phyloP scores from a whole-genome alignment of 2,888 invertebrate genomes.

The Microdon myrmicae region DNA sequence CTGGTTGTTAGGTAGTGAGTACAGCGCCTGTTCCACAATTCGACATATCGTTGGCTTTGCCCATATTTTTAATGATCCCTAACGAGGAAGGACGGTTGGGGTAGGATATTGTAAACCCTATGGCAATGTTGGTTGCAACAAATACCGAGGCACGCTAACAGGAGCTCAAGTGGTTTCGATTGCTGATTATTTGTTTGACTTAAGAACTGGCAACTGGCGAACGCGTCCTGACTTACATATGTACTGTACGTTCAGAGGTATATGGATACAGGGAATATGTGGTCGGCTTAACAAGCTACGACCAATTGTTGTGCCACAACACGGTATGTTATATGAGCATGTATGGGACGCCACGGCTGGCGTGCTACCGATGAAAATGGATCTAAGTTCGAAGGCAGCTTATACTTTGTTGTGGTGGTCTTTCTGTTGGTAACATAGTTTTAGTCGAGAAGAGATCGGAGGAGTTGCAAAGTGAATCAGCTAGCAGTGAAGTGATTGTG shows the following conservation, averaged over 20 bases:
- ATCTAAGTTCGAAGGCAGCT: too few relatives aligned
- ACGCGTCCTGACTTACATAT: too few relatives aligned
- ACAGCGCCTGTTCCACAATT: slow-evolving; percentile 17
- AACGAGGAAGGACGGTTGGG: slow-evolving; percentile 26
- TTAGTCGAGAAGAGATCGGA: too few relatives aligned
- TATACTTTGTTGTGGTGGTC: too few relatives aligned
- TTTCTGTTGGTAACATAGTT: too few relatives aligned
- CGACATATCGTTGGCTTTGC: slow-evolving; percentile 37
- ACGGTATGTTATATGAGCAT: too few relatives aligned
- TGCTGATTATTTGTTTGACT: slow-evolving; percentile 16
- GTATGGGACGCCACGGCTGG: too few relatives aligned
- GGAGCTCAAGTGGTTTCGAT: slow-evolving; percentile 11
- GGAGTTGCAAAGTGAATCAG: too few relatives aligned
- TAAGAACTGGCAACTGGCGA: neutral
- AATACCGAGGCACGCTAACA: slow-evolving; percentile 13
- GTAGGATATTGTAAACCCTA: too few relatives aligned
- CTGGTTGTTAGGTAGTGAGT: slow-evolving; percentile 1
- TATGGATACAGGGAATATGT: slow-evolving; percentile 3
- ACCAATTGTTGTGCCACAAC: slow-evolving; percentile 7
- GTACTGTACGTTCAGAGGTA: too few relatives aligned
- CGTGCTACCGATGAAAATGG: too few relatives aligned
- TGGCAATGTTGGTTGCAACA: slow-evolving; percentile 2
- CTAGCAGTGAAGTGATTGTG: too few relatives aligned
- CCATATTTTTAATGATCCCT: slow-evolving; percentile 43
- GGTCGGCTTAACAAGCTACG: slow-evolving; percentile 2